phyloP scores from a whole-genome alignment of 23 tunicate species.

The Pegea sp. region DNA sequence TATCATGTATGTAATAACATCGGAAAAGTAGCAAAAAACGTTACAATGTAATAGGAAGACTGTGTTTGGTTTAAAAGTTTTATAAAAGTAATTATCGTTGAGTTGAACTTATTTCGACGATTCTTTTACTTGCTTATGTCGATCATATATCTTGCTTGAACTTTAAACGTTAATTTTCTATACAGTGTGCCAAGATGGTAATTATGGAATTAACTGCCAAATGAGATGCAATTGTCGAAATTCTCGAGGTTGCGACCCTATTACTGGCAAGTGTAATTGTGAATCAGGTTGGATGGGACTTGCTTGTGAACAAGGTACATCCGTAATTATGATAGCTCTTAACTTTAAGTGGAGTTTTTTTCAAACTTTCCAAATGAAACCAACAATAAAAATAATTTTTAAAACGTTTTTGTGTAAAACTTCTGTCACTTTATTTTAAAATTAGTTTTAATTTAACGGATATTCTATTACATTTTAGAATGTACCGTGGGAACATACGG shows the following conservation, averaged over 20 bases:
- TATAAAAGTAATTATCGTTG: too few relatives aligned
- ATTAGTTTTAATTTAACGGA: neutral
- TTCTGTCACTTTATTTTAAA: neutral
- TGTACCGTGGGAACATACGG: conserved; percentile 79
- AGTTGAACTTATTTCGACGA: too few relatives aligned
- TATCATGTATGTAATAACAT: too few relatives aligned
- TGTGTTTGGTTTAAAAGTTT: too few relatives aligned
- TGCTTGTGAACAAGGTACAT: conserved; percentile 80
- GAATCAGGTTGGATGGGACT: conserved; percentile 86
- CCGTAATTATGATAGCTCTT: too few relatives aligned
- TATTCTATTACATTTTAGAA: conserved; percentile 21
- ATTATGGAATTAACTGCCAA: conserved; percentile 68
- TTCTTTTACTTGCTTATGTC: too few relatives aligned
- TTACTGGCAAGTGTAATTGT: conserved; percentile 72
- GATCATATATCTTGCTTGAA: neutral
- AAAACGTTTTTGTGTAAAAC: neutral
- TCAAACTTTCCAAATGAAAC: too few relatives aligned
- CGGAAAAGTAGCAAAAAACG: too few relatives aligned
- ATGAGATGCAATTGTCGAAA: conserved; percentile 66
- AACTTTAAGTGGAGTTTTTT: too few relatives aligned
- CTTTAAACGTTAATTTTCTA: neutral
- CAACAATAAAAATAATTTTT: conserved; percentile 1
- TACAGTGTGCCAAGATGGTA: conserved; percentile 38
- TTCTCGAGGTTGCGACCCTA: conserved; percentile 62
- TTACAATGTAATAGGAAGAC: too few relatives aligned